Conservation (phyloP, 2,888 invertebrate genomes). For the Antheraea assamensis region DNA sequence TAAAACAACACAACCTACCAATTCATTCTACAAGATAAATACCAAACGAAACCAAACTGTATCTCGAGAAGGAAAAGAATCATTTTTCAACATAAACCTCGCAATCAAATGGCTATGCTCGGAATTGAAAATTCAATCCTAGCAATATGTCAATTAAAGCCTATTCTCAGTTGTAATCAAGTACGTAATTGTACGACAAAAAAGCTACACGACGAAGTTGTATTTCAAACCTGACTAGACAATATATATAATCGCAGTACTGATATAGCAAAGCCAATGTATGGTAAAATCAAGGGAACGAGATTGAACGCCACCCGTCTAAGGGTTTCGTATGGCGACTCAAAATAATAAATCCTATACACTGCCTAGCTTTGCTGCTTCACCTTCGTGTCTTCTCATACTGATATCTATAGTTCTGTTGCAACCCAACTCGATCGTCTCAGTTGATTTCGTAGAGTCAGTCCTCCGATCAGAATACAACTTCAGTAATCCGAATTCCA, state of each 20-base stretch:
- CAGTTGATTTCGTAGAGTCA: conserved; percentile 58
- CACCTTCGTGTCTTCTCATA: conserved; percentile 79
- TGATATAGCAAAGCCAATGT: conserved; percentile 67
- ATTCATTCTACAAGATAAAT: conserved; percentile 41
- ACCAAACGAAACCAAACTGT: conserved; percentile 55
- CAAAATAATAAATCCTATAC: conserved; percentile 68
- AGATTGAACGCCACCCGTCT: conserved; percentile 65
- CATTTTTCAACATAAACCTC: conserved; percentile 41
- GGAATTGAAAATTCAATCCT: conserved; percentile 62
- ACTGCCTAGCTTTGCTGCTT: conserved; percentile 81
- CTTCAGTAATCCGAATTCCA: conserved; percentile 55
- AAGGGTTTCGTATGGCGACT: conserved; percentile 81
- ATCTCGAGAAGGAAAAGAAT: conserved; percentile 45
- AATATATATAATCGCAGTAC: conserved; percentile 24
- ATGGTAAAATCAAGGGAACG: conserved; percentile 70
- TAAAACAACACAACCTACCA: conserved; percentile 65
- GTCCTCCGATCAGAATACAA: conserved; percentile 50
- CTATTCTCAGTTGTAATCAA: conserved; percentile 63
- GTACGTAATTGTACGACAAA: conserved; percentile 60
- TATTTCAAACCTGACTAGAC: conserved; percentile 72
- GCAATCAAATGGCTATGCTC: conserved; percentile 67
- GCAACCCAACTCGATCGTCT: conserved; percentile 56
- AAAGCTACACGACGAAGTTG: conserved; percentile 66
- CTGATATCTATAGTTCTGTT: conserved; percentile 65
- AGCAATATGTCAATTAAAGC: conserved; percentile 74